Evolutionary conservation across 2,797 vertebrate genomes (phyloP), one percentile per base, ranked within the genome.

Genomic region (Fringilla coelebs): DNA sequence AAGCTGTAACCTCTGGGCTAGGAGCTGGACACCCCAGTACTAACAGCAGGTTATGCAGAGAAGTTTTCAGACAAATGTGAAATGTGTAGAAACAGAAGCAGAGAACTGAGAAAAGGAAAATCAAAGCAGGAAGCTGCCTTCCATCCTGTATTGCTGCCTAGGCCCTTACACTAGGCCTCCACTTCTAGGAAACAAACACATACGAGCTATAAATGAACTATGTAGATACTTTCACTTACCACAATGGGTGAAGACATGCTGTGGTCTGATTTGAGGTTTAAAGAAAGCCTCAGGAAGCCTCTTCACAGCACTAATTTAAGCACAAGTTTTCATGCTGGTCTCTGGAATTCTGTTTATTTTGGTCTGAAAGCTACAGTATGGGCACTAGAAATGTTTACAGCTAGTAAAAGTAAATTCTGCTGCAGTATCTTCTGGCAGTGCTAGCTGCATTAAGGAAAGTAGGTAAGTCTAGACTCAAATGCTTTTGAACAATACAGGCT

Each of bases 231-330:
- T 95, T 91, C 75, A 72, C 73, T 95, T 62, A 88, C 94, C 93
- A 96, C 92, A 95, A 83, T 70, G 87, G 76, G 65, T 84, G 89
- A 96, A 95, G 93, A 93, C 92, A 94, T 26, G 65, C 75, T 94
- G 94, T 77, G 96, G 96, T 96, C 90, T 96, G 89, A 93, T 89
- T 32, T 93, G 94, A 96, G 93, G 93, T 93, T 93, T 95, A 82
- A 87, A 84, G 83, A 79, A 96, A 95, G 74, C 95, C 96, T 94
- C 91, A 85, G 73, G 41, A 95, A 89, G 82, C n/a, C 89, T 94
- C 89, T 89, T 79, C 85, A 85, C 11, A 81, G 87, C 54, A 94
- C 70, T n/a, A 92, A 93, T 75, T 95, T 80, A 93, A 85, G 94
- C 55, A 94, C 40, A 73, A 88, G 74, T 68, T 93, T 89, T 92